phyloP scores from a whole-genome alignment of 1,140 invertebrate genomes.

The Venturia canescens region DNA sequence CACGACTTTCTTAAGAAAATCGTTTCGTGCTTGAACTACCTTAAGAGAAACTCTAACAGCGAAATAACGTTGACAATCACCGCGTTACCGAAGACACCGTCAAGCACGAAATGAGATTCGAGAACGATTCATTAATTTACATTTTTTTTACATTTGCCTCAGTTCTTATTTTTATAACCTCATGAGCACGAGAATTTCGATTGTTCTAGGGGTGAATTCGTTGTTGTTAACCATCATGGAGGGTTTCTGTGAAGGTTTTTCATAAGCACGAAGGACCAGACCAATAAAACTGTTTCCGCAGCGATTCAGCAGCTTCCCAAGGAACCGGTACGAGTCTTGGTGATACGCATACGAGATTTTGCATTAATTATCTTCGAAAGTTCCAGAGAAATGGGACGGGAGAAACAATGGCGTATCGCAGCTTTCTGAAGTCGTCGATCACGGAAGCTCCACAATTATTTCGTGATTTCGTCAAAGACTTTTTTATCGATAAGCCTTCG shows the following conservation, averaged over 20 bases:
- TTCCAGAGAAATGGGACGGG: neutral
- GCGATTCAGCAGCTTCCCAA: slow-evolving; percentile 15
- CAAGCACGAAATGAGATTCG: neutral
- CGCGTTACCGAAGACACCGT: neutral
- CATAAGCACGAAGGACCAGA: neutral
- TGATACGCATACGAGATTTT: slow-evolving; percentile 25
- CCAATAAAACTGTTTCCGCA: slow-evolving; percentile 38
- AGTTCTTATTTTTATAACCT: neutral
- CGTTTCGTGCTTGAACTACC: no score
- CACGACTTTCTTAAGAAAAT: no score
- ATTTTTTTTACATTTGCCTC: neutral
- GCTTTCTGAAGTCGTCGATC: neutral
- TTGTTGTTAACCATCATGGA: slow-evolving; percentile 1
- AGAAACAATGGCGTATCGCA: neutral
- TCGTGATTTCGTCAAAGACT: neutral
- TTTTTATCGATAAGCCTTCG: neutral
- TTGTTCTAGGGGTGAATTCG: slow-evolving; percentile 1
- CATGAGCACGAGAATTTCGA: neutral
- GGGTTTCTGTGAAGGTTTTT: neutral
- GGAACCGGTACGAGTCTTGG: neutral
- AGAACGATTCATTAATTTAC: neutral
- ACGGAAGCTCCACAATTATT: neutral
- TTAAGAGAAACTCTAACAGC: no score
- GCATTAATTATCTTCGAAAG: slow-evolving; percentile 16
- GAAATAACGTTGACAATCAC: no score